Base-by-base conservation (phyloP, 37 sponge, comb jelly and placozoan species). In the Chondrilla cf. caribensis region DNA sequence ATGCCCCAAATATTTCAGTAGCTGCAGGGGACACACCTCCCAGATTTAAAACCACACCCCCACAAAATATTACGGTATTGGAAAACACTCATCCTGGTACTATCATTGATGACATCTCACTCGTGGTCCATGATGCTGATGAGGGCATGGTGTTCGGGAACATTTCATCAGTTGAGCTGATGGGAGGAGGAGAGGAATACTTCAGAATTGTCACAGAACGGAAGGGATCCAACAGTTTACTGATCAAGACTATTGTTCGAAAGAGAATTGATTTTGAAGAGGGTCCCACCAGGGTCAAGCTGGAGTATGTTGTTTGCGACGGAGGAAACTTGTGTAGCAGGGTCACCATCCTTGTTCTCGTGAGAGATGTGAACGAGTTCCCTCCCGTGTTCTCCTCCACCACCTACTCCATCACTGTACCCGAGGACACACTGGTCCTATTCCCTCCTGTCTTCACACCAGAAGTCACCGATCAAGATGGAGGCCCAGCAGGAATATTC, bases 341-440 rank as follows among this genome's bases (percentile, higher is more conserved):
- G 6, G n/a, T 85, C 8, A 85, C 83, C n/a, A 72, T 89, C n/a
- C 81, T 65, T 3, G 60, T 89, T 28, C 22, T 28, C 29, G 79
- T 89, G 7, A 37, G 54, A 32, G 86, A 89, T 14, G 37, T 38
- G 2, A 89, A 89, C 54, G 70, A 89, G 42, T 89, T 58, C 65
- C 64, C 70, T 29, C 90, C 90, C 38, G 43, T 42, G 31, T 85
- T 85, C 41, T 18, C 58, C 22, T 59, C 57, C 25, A 31, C 5
- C 5, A 31, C 21, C 2, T 82, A 78, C 58, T 37, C 58, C 6
- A 67, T 89, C 19, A 58, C 64, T 1, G 76, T 89, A 6, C 36
- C 71, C 3, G 90, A 89, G 55, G 79, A 81, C 42, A 42, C 77
- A 19, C 24, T 18, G 18, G 43, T 40, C 22, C 42, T 78, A 4